Conservation (phyloP, 2,888 invertebrate species). For the Lypha dubia region DNA sequence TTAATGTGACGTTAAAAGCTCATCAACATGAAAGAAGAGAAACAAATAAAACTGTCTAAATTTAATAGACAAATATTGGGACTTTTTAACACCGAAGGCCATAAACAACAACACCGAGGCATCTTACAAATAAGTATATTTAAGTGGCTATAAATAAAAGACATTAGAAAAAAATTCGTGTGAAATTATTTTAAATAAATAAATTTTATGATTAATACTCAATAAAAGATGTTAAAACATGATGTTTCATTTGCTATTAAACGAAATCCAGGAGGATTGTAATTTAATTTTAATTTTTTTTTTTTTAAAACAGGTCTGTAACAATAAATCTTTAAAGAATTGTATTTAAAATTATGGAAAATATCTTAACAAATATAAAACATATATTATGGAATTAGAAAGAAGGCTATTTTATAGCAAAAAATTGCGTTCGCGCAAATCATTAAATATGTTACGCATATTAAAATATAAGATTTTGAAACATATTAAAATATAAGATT, state of each 20-base stretch:
- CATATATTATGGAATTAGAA: no score
- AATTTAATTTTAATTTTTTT: neutral
- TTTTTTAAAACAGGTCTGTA: neutral
- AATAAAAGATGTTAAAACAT: neutral
- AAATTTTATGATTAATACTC: neutral
- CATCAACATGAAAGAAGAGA: slow-evolving; percentile 14
- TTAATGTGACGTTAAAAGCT: slow-evolving; percentile 44
- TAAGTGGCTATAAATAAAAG: slow-evolving; percentile 57
- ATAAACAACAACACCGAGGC: slow-evolving; percentile 59
- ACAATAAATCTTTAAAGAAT: neutral
- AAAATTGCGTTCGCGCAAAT: no score
- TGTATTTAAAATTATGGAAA: no score
- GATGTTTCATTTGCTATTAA: neutral
- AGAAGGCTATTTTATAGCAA: no score
- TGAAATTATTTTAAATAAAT: slow-evolving; percentile 32
- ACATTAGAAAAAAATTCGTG: slow-evolving; percentile 42
- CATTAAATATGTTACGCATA: no score
- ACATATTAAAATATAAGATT: no score
- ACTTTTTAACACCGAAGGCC: slow-evolving; percentile 41
- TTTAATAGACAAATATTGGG: slow-evolving; percentile 20
- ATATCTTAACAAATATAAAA: no score
- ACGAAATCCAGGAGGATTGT: neutral
- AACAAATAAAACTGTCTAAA: slow-evolving; percentile 14
- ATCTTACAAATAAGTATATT: slow-evolving; percentile 22
- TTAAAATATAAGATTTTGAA: no score